Percentiles rank a stretch among this genome's conserved stretches.
These are phyloP conservation scores for Micropterix aruncella DNA, from an alignment of 2,888 invertebrate genomes.

Conservation along the genomic window DNA sequence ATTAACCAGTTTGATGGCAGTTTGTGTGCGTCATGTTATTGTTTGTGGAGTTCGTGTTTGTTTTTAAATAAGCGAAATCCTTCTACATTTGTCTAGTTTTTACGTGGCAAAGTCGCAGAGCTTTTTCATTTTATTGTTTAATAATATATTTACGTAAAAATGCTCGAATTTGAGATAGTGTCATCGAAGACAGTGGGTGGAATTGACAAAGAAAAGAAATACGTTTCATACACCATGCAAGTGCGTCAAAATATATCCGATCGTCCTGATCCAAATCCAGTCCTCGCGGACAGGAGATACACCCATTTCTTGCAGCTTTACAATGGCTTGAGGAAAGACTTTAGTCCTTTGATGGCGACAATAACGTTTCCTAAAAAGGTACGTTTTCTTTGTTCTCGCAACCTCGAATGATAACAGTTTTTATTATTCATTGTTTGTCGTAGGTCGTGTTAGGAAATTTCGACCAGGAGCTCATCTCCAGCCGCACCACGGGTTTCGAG, in stretches of 20 bases:
- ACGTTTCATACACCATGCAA: slow-evolving; percentile 54
- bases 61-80: no score
- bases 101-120: no score
- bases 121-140: no score
- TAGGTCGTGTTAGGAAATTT: slow-evolving; percentile 56
- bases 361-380: slow-evolving; percentile 56
- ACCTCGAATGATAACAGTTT: slow-evolving; percentile 2
- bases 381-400: slow-evolving; percentile 4
- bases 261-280: slow-evolving; percentile 45
- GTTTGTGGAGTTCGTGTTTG: no score
- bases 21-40: no score
- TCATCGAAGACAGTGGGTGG: slow-evolving; percentile 49
- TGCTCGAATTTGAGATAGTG: slow-evolving; percentile 49
- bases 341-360: slow-evolving; percentile 34
- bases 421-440: slow-evolving; percentile 13
- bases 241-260: slow-evolving; percentile 42
- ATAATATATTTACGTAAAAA: no score
- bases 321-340: slow-evolving; percentile 42
- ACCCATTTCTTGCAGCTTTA: slow-evolving; percentile 57
- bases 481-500: slow-evolving; percentile 51
- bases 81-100: no score
- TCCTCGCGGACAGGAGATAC: slow-evolving; percentile 53
- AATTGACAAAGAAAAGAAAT: slow-evolving; percentile 48
- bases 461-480: slow-evolving; percentile 48
- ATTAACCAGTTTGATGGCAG: no score